Evolutionary conservation across 2,797 vertebrate species (phyloP).

Genomic region (Myotis pilosus): DNA sequence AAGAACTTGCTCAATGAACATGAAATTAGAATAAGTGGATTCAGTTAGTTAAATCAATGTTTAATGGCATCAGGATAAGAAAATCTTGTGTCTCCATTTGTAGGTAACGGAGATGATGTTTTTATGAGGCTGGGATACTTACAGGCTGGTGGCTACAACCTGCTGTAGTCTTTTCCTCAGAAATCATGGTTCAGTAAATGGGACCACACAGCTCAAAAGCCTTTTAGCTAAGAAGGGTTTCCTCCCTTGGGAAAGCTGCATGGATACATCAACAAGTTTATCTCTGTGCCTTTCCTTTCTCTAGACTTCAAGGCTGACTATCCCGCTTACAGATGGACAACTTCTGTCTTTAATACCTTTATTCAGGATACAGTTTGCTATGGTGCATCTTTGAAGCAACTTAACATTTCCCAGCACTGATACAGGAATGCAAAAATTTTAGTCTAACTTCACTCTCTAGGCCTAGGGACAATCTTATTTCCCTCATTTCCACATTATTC

Average conservation of each 20-base stretch:
- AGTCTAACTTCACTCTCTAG: background rate
- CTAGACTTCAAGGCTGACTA: background rate
- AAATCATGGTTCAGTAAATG: background rate
- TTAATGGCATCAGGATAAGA: background rate
- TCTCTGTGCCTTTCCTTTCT: background rate
- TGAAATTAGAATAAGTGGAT: background rate
- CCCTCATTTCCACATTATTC: constrained; percentile 16
- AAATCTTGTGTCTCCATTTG: background rate
- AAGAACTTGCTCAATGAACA: background rate
- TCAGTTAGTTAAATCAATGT: background rate
- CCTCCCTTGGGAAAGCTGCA: background rate
- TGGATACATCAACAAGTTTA: background rate
- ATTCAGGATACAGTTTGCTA: background rate
- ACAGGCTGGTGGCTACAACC: background rate
- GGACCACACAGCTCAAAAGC: background rate
- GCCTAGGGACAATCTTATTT: background rate
- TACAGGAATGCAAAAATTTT: background rate
- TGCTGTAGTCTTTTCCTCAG: background rate
- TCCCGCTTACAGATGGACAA: background rate
- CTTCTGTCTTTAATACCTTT: background rate
- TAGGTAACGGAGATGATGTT: background rate
- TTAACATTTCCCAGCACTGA: background rate
- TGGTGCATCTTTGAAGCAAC: background rate
- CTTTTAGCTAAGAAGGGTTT: background rate
- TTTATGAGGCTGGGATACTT: background rate